Conservation (phyloP, 1,140 invertebrate genomes). For the Conus ventricosus region DNA sequence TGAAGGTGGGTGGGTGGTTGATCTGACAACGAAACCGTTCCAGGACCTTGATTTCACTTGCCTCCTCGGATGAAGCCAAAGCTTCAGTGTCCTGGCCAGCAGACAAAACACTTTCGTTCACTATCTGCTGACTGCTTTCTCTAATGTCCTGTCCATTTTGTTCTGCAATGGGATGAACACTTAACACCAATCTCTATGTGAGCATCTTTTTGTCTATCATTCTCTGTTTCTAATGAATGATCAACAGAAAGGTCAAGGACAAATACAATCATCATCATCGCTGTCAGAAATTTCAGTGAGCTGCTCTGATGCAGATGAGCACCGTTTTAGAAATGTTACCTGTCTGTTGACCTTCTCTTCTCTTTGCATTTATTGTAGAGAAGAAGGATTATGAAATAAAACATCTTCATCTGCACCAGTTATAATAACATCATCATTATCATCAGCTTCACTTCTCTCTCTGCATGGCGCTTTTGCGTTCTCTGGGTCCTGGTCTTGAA, state of each 20-base stretch:
- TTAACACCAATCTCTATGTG: background rate
- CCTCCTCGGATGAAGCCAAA: background rate
- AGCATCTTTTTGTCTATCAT: background rate
- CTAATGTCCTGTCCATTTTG: background rate
- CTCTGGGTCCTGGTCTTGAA: background rate
- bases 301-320: background rate
- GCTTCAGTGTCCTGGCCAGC: background rate
- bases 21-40: slow-evolving; percentile 3
- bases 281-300: background rate
- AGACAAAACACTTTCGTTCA: background rate
- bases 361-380: background rate
- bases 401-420: background rate
- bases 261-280: background rate
- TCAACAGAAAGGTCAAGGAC: background rate
- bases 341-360: background rate
- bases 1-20: background rate
- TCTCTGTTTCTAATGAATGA: background rate
- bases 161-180: background rate
- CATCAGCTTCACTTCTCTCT: too few relatives aligned
- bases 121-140: background rate
- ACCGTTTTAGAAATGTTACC: background rate
- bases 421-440: background rate
- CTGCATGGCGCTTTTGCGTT: too few relatives aligned
- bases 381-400: background rate
- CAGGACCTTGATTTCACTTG: background rate